phyloP scores from a whole-genome alignment of 2,888 invertebrate genomes.

The Tyria jacobaeae region DNA sequence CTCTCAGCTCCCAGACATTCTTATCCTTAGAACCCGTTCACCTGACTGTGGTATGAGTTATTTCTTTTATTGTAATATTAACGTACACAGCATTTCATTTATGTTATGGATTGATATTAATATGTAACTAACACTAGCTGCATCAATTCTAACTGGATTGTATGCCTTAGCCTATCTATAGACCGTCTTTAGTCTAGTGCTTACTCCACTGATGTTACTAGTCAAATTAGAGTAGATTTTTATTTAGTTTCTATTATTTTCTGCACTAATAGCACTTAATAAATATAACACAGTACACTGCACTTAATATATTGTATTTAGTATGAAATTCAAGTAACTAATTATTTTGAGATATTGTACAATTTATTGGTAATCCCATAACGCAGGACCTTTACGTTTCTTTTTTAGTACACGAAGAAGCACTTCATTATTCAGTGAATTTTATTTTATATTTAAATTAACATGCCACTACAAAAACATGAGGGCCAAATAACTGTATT shows the following conservation, averaged over 20 bases:
- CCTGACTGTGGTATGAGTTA: slow-evolving; percentile 51
- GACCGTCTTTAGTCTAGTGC: slow-evolving; percentile 34
- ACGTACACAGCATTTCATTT: slow-evolving; percentile 45
- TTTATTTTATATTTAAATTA: background rate
- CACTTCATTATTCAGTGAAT: background rate
- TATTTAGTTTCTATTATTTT: slow-evolving; percentile 34
- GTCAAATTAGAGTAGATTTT: slow-evolving; percentile 30
- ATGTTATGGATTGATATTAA: slow-evolving; percentile 42
- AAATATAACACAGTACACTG: slow-evolving; percentile 32
- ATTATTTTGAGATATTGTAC: background rate
- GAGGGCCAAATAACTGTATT: no score
- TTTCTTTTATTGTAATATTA: slow-evolving; percentile 38
- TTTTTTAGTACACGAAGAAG: background rate
- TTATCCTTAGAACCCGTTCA: slow-evolving; percentile 39
- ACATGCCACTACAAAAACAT: no score
- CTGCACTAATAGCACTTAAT: slow-evolving; percentile 44
- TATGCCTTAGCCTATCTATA: slow-evolving; percentile 59
- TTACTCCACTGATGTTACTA: slow-evolving; percentile 33
- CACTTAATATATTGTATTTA: slow-evolving; percentile 35
- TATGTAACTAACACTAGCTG: slow-evolving; percentile 58
- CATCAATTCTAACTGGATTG: slow-evolving; percentile 49
- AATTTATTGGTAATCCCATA: background rate
- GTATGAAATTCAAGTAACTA: background rate
- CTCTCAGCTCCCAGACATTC: slow-evolving; percentile 39
- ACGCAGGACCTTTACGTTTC: background rate